Conservation (phyloP, 2,888 invertebrate species). For the Julus scandinavius region DNA sequence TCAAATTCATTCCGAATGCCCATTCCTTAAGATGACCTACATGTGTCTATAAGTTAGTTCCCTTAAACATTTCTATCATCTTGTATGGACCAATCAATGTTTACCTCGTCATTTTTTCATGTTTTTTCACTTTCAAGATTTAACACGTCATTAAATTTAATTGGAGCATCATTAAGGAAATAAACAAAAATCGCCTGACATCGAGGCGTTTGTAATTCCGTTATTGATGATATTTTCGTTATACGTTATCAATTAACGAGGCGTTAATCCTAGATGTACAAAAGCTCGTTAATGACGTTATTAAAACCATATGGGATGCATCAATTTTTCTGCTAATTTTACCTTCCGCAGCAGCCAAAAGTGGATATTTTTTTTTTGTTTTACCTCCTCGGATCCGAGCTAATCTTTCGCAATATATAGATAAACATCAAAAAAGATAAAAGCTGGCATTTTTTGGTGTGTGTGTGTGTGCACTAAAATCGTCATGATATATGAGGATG, state of each 20-base stretch:
- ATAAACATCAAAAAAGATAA: neutral
- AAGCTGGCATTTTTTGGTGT: neutral
- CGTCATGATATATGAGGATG: neutral
- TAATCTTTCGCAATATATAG: neutral
- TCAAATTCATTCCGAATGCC: too few relatives aligned
- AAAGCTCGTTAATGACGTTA: neutral
- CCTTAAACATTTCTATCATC: too few relatives aligned
- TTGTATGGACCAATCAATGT: too few relatives aligned
- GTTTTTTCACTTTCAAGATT: neutral
- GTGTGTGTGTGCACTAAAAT: neutral
- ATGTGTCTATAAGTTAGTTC: too few relatives aligned
- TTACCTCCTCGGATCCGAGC: neutral
- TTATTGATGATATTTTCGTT: neutral
- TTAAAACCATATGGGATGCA: neutral
- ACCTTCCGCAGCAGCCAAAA: neutral
- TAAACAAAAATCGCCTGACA: neutral
- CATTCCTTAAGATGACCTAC: too few relatives aligned
- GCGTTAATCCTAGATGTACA: neutral
- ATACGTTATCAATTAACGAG: neutral
- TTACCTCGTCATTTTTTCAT: too few relatives aligned
- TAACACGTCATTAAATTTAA: neutral
- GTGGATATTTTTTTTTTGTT: neutral
- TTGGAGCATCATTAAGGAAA: neutral
- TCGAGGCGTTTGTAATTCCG: neutral
- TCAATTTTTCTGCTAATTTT: neutral